Evolutionary conservation across 2,888 invertebrate genomes (phyloP), one percentile per base, ranked within the genome.

Genomic region (Leucoma salicis): DNA sequence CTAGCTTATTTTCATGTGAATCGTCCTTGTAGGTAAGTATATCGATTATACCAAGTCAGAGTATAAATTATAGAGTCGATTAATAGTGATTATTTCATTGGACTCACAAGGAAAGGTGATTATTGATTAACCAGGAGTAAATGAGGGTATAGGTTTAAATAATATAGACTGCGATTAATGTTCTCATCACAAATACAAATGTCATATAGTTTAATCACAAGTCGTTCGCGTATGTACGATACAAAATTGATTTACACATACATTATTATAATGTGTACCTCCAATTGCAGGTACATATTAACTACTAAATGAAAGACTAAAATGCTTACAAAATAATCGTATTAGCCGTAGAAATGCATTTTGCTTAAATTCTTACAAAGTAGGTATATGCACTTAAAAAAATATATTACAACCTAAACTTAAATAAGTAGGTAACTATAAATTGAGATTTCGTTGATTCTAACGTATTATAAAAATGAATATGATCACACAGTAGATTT

Each of bases 361-460:
- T 42, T 46, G 35, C 29, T 29, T 45, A 50, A 39, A 51, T 60
- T 50, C 44, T 37, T 44, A 43, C 14, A 35, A 7, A 34, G 40
- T 63, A 6, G 3, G 5, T 3, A 8, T 11, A 29, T 2, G 50
- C 57, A 46, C 56, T 54, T 58, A 60, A 52, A 39, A 60, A 54
- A 62, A 48, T 35, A 57, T 43, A 54, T 42, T n/a, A n/a, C n/a
- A 50, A 53, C 46, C 50, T 63, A 57, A 63, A 57, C 54, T 58
- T 61, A 64, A 46, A 55, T 52, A 52, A 44, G 56, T 58, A 63
- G 63, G 66, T 63, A 64, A 60, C 61, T 66, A 56, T 54, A 49
- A 44, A 48, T 63, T 66, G 63, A 63, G 63, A 63, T 63, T 63
- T 65, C 62, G 14, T 58, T 40, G 31, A 57, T 52, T 49, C 40